Base-by-base conservation (phyloP, 2,113 vertebrate species). In the Hiodon alosoides region DNA sequence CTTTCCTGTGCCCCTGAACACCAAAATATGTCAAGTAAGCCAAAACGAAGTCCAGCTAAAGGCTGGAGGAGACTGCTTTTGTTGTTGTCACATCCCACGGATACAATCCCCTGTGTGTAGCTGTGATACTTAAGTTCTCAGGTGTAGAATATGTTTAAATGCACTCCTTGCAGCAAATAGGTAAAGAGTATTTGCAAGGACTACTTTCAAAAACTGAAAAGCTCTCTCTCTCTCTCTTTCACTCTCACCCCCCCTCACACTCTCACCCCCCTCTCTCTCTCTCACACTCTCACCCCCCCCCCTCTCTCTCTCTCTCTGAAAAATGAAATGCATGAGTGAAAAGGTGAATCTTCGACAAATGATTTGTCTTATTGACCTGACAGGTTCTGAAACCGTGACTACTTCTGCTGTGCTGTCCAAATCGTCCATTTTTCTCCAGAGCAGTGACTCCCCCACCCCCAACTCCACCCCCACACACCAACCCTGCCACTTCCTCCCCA, bases 21-120 rank as follows among this genome's bases (percentile, higher is more conserved):
- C 82, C 80, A 83, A 73, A 72, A 65, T 71, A 81, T 85, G 87
- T 86, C 82, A 83, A 85, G 79, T 76, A 85, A 85, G 86, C 81
- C 85, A 65, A 81, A 84, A 80, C 74, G 77, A 75, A 84, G 76
- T 77, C 82, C 70, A 79, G 74, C 72, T 64, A 71, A 69, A 55
- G 4, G 57, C 46, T 9, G 9, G 54, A 14, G 51, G 53, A 5
- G 16, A 8, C 13, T 9, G 68, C 16, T 48, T 51, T 10, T 64
- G 71, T 17, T 9, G 69, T 53, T 61, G n/a, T 71, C 53, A 11
- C 31, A 71, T 31, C 31, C 31, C 69, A 59, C 6, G 53, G 31
- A 31, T 31, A 31, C 31, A 31, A 31, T 31, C 31, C 31, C 31
- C 31, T 31, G 31, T 31, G 31, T 31, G 31, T 31, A 1, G 31